Evolutionary conservation across 2,113 vertebrate genomes (phyloP).

Genomic region (Danionella cerebrum): DNA sequence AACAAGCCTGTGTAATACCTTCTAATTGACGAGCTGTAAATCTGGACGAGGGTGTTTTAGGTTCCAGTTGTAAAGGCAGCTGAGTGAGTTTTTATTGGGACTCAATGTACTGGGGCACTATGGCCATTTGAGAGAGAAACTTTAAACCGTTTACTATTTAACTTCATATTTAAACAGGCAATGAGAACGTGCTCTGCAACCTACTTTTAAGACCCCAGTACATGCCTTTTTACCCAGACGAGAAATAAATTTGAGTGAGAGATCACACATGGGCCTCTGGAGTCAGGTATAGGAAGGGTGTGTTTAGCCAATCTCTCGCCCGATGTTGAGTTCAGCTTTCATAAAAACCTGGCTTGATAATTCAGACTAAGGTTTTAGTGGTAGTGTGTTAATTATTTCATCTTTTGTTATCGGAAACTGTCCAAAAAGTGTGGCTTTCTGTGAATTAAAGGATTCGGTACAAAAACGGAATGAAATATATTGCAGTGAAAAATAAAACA

Average conservation of each 20-base stretch:
- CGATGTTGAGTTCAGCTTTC: no score
- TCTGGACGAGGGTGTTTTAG: conserved; percentile 28
- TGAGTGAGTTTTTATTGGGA: conserved; percentile 10
- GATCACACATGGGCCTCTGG: background rate
- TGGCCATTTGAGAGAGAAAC: background rate
- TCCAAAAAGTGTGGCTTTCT: no score
- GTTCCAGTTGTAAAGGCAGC: conserved; percentile 3
- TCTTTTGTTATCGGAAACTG: no score
- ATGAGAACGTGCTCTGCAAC: background rate
- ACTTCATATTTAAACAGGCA: conserved; percentile 7
- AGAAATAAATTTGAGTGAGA: background rate
- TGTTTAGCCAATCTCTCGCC: background rate
- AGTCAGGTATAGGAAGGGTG: background rate
- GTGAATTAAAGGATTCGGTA: no score
- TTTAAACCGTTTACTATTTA: background rate
- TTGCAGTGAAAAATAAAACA: no score
- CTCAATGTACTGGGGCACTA: background rate
- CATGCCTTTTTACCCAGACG: background rate
- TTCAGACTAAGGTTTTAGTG: no score
- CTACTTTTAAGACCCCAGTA: background rate
- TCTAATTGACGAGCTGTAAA: conserved; percentile 40
- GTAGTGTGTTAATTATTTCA: no score
- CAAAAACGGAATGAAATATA: no score
- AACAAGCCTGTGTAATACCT: conserved; percentile 41
- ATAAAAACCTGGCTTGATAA: no score